These are phyloP conservation scores for Enoplosus armatus DNA, from an alignment of 2,797 vertebrate species.

Conservation along the genomic window DNA sequence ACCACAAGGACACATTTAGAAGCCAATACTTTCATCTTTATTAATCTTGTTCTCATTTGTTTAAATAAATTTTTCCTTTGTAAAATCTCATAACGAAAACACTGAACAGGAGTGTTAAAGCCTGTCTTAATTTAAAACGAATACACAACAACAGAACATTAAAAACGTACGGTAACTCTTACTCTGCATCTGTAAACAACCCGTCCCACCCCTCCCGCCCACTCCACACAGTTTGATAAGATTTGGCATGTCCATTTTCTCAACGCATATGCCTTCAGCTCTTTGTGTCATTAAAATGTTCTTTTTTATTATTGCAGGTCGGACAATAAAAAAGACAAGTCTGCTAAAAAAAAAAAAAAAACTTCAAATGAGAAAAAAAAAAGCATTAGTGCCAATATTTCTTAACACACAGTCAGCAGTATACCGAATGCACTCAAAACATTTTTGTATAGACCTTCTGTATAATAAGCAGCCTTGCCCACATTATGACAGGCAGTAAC, in stretches of 20 bases:
- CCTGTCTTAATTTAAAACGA: slow-evolving; percentile 89
- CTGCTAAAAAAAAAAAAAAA: slow-evolving; percentile 80
- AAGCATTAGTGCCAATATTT: slow-evolving; percentile 88
- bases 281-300: slow-evolving; percentile 86
- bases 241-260: slow-evolving; percentile 88
- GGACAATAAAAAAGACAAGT: slow-evolving; percentile 86
- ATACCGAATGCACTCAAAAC: slow-evolving; percentile 84
- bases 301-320: slow-evolving; percentile 88
- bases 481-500: slow-evolving; percentile 85
- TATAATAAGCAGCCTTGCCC: slow-evolving; percentile 86
- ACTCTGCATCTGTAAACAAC: slow-evolving; percentile 87
- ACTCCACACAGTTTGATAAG: slow-evolving; percentile 86
- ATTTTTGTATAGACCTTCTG: slow-evolving; percentile 85
- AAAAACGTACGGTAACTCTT: slow-evolving; percentile 86
- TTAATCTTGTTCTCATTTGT: slow-evolving; percentile 88
- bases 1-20: slow-evolving; percentile 67
- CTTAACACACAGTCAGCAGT: slow-evolving; percentile 87
- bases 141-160: slow-evolving; percentile 87
- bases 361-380: slow-evolving; percentile 81
- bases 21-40: slow-evolving; percentile 89
- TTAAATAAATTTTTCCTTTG: slow-evolving; percentile 89
- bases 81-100: slow-evolving; percentile 90
- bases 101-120: slow-evolving; percentile 90
- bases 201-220: slow-evolving; percentile 76
- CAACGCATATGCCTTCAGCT: slow-evolving; percentile 84